phyloP scores from a whole-genome alignment of 1,140 invertebrate species.

The Drosophila arizonae region DNA sequence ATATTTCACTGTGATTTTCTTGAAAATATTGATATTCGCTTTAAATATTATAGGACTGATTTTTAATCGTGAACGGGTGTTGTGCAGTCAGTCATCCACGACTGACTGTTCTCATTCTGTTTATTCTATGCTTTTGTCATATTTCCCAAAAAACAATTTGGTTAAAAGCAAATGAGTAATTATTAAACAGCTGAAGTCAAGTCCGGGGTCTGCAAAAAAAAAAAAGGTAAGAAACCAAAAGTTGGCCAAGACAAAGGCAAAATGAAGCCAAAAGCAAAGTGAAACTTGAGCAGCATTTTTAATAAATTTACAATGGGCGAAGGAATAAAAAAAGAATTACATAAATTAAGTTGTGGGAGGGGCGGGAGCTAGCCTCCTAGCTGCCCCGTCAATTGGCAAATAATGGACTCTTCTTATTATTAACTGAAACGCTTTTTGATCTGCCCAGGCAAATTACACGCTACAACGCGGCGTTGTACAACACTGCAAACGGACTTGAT shows the following conservation, averaged over 20 bases:
- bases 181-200: slow-evolving; percentile 56
- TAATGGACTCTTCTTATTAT: slow-evolving; percentile 67
- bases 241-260: slow-evolving; percentile 42
- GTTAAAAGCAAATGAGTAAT: slow-evolving; percentile 72
- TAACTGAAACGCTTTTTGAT: slow-evolving; percentile 74
- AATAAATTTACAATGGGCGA: slow-evolving; percentile 27
- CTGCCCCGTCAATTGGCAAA: slow-evolving; percentile 59
- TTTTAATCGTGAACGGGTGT: no score
- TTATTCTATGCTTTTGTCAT: slow-evolving; percentile 52
- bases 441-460: slow-evolving; percentile 63
- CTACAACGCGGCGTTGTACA: slow-evolving; percentile 47
- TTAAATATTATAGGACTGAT: no score
- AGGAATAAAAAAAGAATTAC: slow-evolving; percentile 13
- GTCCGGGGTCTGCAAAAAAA: background rate
- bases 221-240: slow-evolving; percentile 35
- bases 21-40: no score
- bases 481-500: background rate
- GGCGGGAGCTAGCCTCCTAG: background rate
- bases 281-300: slow-evolving; percentile 39
- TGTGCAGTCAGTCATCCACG: no score
- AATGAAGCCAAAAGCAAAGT: slow-evolving; percentile 24
- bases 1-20: no score
- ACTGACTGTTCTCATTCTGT: background rate
- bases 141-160: slow-evolving; percentile 68
- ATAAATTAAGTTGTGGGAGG: slow-evolving; percentile 31